Conservation (phyloP, 1,140 invertebrate species). For the Drosophila hydei region DNA sequence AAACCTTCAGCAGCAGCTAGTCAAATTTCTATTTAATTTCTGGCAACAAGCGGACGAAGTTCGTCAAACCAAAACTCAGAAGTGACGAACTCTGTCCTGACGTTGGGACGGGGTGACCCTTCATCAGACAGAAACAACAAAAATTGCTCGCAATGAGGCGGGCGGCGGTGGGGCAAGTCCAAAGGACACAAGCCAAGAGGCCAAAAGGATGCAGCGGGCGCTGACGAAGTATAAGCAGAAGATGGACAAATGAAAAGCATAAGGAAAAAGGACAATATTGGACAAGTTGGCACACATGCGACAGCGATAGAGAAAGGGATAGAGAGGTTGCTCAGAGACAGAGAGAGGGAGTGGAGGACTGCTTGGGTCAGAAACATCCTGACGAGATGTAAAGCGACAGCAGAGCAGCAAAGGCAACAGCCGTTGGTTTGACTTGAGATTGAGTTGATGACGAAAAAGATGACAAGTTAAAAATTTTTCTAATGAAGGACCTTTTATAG, state of each 20-base stretch:
- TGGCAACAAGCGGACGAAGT: constrained; percentile 53
- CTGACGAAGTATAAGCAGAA: constrained; percentile 62
- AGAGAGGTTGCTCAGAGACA: background rate
- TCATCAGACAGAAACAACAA: constrained; percentile 49
- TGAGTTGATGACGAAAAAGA: constrained; percentile 81
- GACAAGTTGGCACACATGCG: constrained; percentile 64
- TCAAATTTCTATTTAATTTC: constrained; percentile 47
- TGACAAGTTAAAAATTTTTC: constrained; percentile 82
- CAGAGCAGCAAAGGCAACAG: constrained; percentile 58
- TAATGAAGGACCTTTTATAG: constrained; percentile 78
- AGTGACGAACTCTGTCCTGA: constrained; percentile 63
- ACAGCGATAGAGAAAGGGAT: constrained; percentile 20
- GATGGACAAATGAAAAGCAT: constrained; percentile 77
- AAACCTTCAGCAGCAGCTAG: constrained; percentile 31
- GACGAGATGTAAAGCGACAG: constrained; percentile 77
- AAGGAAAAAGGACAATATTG: constrained; percentile 81
- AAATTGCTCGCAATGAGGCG: constrained; percentile 47
- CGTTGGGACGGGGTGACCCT: constrained; percentile 14
- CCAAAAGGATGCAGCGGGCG: constrained; percentile 21
- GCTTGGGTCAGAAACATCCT: constrained; percentile 49
- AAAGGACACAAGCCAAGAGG: constrained; percentile 40
- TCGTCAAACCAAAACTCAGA: constrained; percentile 70
- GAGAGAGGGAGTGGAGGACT: background rate
- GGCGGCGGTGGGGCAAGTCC: background rate
- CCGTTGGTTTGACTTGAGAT: constrained; percentile 78